These are phyloP conservation scores for Natator depressus DNA, from an alignment of 2,113 vertebrate species.

Conservation along the genomic window DNA sequence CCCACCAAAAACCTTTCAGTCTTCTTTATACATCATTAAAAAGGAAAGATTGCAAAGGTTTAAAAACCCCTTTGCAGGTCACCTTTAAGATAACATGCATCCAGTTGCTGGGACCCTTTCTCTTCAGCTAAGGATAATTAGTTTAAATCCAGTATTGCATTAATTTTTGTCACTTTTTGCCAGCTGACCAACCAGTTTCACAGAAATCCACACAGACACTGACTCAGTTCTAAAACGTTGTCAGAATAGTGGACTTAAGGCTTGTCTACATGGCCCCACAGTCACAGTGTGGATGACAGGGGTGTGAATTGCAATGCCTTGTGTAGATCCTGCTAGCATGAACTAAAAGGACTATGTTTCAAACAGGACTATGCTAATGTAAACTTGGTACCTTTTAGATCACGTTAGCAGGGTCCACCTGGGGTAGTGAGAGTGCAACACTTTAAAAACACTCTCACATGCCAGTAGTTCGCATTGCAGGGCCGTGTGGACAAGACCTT, in stretches of 20 bases:
- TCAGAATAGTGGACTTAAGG: background rate
- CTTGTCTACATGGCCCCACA: background rate
- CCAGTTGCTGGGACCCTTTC: slow-evolving; percentile 24
- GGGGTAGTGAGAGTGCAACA: background rate
- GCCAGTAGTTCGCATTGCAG: background rate
- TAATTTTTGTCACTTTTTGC: slow-evolving; percentile 31
- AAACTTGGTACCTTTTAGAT: background rate
- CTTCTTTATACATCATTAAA: slow-evolving; percentile 14
- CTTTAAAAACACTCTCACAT: background rate
- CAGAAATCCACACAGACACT: slow-evolving; percentile 15
- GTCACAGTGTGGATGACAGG: background rate
- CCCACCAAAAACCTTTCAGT: background rate
- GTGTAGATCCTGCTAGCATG: background rate
- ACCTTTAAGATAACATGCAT: slow-evolving; percentile 31
- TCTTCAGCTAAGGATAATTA: background rate
- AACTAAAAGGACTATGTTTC: background rate
- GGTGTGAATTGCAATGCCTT: background rate
- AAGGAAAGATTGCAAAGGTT: slow-evolving; percentile 15
- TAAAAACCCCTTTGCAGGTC: slow-evolving; percentile 5
- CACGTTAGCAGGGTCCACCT: background rate
- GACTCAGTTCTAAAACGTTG: slow-evolving; percentile 30
- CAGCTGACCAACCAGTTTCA: background rate
- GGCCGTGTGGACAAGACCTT: background rate
- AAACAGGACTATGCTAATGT: background rate
- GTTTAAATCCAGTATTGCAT: background rate